Percentiles rank a stretch among this genome's conserved stretches.
Conservation (phyloP, 2,113 vertebrate genomes). For the Dipodomys spectabilis region DNA sequence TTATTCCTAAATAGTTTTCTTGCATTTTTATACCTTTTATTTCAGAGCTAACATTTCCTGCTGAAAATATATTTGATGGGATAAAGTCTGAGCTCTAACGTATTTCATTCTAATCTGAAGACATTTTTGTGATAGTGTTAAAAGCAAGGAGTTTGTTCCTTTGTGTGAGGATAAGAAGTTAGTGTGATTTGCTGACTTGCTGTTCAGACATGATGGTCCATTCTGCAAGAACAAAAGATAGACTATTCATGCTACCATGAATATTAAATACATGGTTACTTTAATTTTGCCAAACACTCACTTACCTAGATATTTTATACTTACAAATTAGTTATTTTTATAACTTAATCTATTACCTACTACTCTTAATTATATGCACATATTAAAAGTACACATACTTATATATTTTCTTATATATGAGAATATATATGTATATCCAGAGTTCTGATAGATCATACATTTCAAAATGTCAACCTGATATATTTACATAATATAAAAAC, state of each 20-base stretch:
- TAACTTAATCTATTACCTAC: no score
- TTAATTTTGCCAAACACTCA: constrained; percentile 1
- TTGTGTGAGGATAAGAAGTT: no score
- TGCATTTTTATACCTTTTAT: background rate
- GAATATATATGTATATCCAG: no score
- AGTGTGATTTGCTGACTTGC: no score
- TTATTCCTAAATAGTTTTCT: no score
- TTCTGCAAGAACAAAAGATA: background rate
- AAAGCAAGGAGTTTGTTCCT: background rate
- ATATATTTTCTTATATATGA: background rate
- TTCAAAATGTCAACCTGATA: background rate
- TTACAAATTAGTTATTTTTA: background rate
- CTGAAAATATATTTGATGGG: background rate
- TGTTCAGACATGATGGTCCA: background rate
- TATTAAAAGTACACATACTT: background rate
- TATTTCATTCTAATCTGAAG: background rate
- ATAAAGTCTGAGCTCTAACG: background rate
- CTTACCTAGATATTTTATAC: background rate
- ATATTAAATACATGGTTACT: background rate
- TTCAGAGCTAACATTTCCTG: background rate
- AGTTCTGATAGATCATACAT: background rate
- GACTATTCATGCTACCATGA: background rate
- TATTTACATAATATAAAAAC: background rate
- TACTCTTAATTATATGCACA: background rate
- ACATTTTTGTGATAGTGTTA: background rate